Conservation (phyloP, 2,888 invertebrate species). For the Lacanobia wlatinum region DNA sequence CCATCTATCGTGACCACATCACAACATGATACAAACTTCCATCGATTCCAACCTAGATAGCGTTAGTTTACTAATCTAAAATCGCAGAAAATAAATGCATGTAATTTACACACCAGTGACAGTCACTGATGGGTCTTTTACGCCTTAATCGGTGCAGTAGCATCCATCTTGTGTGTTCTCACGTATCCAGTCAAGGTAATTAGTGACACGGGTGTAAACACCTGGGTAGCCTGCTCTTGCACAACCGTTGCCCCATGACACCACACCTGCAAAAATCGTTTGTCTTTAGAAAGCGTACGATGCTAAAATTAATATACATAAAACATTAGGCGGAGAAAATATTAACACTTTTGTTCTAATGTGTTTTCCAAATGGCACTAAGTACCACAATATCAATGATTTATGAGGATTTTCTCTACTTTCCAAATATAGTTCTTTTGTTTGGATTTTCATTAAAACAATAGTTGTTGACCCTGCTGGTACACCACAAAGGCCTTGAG, state of each 20-base stretch:
- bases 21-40: conserved; percentile 8
- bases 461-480: background rate
- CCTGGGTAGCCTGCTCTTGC: conserved; percentile 96
- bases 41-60: conserved; percentile 41
- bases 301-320: conserved; percentile 29
- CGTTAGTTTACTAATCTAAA: conserved; percentile 42
- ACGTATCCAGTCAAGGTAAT: conserved; percentile 95
- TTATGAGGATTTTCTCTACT: conserved; percentile 11
- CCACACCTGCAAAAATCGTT: conserved; percentile 91
- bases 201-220: conserved; percentile 96
- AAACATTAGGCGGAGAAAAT: conserved; percentile 24
- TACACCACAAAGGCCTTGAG: background rate
- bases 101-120: conserved; percentile 11
- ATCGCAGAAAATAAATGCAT: conserved; percentile 63
- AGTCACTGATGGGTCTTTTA: background rate
- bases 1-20: conserved; percentile 37
- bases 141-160: conserved; percentile 92
- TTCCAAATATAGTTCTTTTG: background rate
- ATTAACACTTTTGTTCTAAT: conserved; percentile 22
- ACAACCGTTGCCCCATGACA: conserved; percentile 97
- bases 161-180: conserved; percentile 95
- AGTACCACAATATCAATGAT: background rate
- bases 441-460: background rate
- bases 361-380: conserved; percentile 11
- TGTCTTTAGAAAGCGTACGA: conserved; percentile 40